These are phyloP conservation scores for Sphaerophoria rueppellii DNA, from an alignment of 2,888 invertebrate species.

Conservation along the genomic window DNA sequence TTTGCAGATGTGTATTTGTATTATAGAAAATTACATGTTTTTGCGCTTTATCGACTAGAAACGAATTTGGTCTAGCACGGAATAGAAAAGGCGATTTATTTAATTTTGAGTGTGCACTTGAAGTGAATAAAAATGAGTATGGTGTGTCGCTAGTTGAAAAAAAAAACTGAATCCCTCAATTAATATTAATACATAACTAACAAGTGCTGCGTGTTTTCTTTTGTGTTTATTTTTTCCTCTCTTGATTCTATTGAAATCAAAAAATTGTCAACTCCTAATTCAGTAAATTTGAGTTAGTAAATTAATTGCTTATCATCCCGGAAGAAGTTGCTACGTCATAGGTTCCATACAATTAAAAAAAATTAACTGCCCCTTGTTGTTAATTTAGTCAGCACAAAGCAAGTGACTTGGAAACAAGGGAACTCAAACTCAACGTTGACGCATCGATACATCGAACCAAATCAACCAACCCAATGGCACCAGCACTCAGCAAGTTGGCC, in stretches of 20 bases:
- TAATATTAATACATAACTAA: constrained; percentile 17
- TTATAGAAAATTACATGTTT: constrained; percentile 28
- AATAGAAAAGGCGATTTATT: background rate
- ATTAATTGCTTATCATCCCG: constrained; percentile 6
- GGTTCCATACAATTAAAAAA: background rate
- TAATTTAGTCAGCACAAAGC: constrained; percentile 16
- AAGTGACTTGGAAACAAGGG: background rate
- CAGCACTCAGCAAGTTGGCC: constrained; percentile 89
- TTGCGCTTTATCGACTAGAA: constrained; percentile 51
- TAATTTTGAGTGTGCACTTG: constrained; percentile 30
- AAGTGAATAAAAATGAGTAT: constrained; percentile 16
- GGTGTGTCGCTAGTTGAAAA: constrained; percentile 15
- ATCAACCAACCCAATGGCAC: constrained; percentile 85
- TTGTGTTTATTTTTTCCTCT: constrained; percentile 11
- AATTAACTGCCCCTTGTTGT: background rate
- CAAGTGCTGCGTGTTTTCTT: constrained; percentile 10
- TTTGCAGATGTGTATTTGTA: background rate
- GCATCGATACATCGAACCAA: constrained; percentile 31
- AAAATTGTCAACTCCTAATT: background rate
- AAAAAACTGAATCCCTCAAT: background rate
- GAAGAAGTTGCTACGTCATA: constrained; percentile 8
- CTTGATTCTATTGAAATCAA: background rate
- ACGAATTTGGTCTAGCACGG: constrained; percentile 29
- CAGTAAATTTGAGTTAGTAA: background rate
- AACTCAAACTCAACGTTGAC: background rate